Evolutionary conservation across 2,113 vertebrate genomes (phyloP).

Genomic region (Pandion haliaetus): DNA sequence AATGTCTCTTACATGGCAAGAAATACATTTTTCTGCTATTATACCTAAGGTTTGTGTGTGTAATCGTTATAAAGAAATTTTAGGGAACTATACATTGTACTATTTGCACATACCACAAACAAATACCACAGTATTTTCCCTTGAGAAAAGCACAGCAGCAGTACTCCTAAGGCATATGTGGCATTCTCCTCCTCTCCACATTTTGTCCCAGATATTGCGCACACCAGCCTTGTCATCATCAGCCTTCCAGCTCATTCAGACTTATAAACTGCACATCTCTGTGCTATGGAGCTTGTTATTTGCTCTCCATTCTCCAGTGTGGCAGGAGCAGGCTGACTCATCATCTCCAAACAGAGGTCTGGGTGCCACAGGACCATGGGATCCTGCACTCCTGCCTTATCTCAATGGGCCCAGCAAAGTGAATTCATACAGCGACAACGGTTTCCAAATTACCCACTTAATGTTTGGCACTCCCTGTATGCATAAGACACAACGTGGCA

Average conservation of each 20-base stretch:
- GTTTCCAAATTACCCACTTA: not conserved
- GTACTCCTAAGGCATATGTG: not conserved
- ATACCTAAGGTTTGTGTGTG: not conserved
- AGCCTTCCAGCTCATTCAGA: not conserved
- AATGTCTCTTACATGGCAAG: not conserved
- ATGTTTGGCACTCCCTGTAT: not conserved
- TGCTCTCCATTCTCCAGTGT: fast-evolving
- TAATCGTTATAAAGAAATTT: not conserved
- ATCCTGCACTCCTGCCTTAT: not conserved
- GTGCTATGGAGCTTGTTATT: not conserved
- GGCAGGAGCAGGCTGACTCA: not conserved
- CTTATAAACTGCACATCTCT: not conserved
- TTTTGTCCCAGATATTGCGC: not conserved
- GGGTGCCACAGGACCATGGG: not conserved
- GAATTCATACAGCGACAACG: not conserved
- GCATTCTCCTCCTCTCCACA: not conserved
- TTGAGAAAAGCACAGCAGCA: not conserved
- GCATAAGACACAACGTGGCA: not conserved
- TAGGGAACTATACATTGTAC: not conserved
- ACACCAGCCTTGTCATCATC: not conserved
- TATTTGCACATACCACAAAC: not conserved
- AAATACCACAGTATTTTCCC: not conserved
- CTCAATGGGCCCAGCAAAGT: fast-evolving
- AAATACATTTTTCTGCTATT: not conserved
- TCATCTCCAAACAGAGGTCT: not conserved